Base-by-base conservation (phyloP, 1,140 invertebrate genomes). In the Procambarus clarkii region DNA sequence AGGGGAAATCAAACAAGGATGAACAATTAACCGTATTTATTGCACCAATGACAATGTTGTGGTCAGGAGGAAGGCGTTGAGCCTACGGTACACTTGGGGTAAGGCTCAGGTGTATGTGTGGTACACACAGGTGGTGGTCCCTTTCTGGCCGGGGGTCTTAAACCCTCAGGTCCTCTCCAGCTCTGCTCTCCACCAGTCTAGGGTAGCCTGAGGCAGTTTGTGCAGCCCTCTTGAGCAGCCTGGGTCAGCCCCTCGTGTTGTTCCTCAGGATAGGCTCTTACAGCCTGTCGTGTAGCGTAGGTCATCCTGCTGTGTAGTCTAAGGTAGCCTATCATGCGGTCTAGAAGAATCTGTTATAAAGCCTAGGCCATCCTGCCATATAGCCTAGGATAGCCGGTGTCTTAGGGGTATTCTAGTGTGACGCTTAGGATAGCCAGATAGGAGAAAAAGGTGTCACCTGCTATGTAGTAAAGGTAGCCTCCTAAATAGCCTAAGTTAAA, bases 11-110 rank as follows among this genome's bases (percentile, higher is more conserved):
- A 74, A 34, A 34, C 5, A 74, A 34, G 69, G 4, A 69, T 74
- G 5, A 74, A 74, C 69, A 74, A 74, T 24, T 74, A 74, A 74
- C n/a, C n/a, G 34, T 74, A 74, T 74, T 74, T 74, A 74, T 34
- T 74, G 69, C 69, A 74, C 69, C 69, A 74, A 34, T 34, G 69
- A 74, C 69, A 64, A 54, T 13, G 60, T 64, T 21, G 21, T 13
- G 4, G 60, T 13, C 18, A 18, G 60, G 50, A 54, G 13, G 8
- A 54, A 64, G 60, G 60, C 18, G 2, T 64, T 5, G 18, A 4
- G 60, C 60, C 18, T 4, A 21, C 11, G 18, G 60, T 54, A 13
- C 50, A 9, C 50, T 13, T 18, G 54, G 18, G 60, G 60, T 18
- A 15, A 18, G 15, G 13, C 18, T 18, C 5, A 64, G 13, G 4